These are phyloP conservation scores for Rhyacichthys aspro DNA, from an alignment of 2,797 vertebrate species.

Conservation along the genomic window DNA sequence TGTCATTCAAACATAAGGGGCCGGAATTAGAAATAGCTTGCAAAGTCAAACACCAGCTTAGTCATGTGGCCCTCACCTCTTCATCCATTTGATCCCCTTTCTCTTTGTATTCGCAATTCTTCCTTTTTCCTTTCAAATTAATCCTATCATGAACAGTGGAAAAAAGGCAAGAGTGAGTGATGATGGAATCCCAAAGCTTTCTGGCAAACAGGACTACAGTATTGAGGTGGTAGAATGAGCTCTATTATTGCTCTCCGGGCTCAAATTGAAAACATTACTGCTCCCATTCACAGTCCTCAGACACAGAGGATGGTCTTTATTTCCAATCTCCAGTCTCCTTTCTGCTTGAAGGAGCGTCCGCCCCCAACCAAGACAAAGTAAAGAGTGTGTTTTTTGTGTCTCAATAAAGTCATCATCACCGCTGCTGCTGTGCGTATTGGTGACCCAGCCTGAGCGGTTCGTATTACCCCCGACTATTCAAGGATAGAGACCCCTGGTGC, in stretches of 20 bases:
- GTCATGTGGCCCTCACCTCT: slow-evolving; percentile 57
- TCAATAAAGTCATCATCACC: slow-evolving; percentile 67
- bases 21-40: slow-evolving; percentile 53
- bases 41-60: slow-evolving; percentile 47
- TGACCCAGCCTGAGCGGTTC: slow-evolving; percentile 66
- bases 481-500: slow-evolving; percentile 57
- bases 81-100: slow-evolving; percentile 54
- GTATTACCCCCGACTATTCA: slow-evolving; percentile 61
- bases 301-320: slow-evolving; percentile 78
- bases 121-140: slow-evolving; percentile 55
- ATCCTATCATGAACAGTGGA: slow-evolving; percentile 64
- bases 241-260: slow-evolving; percentile 78
- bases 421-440: slow-evolving; percentile 61
- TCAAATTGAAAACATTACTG: slow-evolving; percentile 82
- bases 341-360: slow-evolving; percentile 69
- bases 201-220: slow-evolving; percentile 64
- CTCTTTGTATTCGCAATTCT: slow-evolving; percentile 27
- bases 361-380: slow-evolving; percentile 10
- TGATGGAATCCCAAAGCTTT: slow-evolving; percentile 74
- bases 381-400: slow-evolving; percentile 49
- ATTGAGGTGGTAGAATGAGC: slow-evolving; percentile 75
- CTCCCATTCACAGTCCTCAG: slow-evolving; percentile 76
- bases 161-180: slow-evolving; percentile 55
- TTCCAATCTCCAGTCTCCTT: slow-evolving; percentile 76
- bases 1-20: slow-evolving; percentile 54